A percentile compares a stretch with the other conserved stretches of the same genome.
These are phyloP conservation scores for Illadopsis cleaveri DNA, from an alignment of 2,113 vertebrate genomes.

Conservation along the genomic window DNA sequence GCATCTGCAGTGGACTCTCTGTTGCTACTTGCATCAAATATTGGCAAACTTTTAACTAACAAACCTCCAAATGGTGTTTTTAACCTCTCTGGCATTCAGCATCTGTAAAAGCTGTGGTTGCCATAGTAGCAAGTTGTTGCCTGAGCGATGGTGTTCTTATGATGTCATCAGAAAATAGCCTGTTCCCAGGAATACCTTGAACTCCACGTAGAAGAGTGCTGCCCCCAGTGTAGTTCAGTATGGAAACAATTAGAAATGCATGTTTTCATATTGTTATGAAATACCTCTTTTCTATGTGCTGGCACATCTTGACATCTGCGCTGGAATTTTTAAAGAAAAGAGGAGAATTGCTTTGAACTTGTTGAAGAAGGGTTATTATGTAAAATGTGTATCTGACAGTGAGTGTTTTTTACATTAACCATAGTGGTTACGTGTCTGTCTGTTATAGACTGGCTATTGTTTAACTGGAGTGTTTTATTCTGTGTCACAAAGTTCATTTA, in stretches of 20 bases:
- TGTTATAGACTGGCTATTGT: background rate
- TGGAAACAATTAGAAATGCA: constrained; percentile 42
- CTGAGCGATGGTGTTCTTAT: constrained; percentile 46
- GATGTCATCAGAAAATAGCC: constrained; percentile 60
- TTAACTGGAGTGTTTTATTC: background rate
- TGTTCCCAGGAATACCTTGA: constrained; percentile 65
- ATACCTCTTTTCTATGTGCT: background rate
- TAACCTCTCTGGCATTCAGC: constrained; percentile 23
- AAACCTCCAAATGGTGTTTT: constrained; percentile 39
- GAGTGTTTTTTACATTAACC: background rate
- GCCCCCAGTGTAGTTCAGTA: constrained; percentile 8
- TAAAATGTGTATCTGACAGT: constrained; percentile 17
- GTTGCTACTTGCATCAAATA: background rate
- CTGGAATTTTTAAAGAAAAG: constrained; percentile 25
- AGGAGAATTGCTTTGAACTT: constrained; percentile 51
- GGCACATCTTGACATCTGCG: constrained; percentile 26
- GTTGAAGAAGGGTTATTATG: constrained; percentile 35
- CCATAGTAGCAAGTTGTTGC: constrained; percentile 66
- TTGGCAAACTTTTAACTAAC: constrained; percentile 36
- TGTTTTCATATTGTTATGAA: background rate
- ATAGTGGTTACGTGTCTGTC: background rate
- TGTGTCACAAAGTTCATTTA: background rate
- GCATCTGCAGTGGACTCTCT: background rate
- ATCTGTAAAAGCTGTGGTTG: constrained; percentile 55
- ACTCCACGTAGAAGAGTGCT: constrained; percentile 28